Conservation (phyloP, 2,888 invertebrate genomes). For the Drosophila greeni region DNA sequence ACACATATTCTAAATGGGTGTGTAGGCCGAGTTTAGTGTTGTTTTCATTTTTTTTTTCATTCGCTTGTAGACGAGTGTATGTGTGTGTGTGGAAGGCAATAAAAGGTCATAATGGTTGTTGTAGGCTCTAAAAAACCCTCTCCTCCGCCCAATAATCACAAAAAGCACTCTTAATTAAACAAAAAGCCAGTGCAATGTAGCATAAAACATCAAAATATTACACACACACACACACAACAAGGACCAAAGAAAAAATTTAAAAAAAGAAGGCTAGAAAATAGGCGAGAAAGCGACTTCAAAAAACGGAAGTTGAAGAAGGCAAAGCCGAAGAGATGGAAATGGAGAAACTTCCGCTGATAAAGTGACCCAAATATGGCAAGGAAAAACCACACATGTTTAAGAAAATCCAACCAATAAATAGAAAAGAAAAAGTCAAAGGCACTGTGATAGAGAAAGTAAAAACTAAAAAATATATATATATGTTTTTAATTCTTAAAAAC, state of each 20-base stretch:
- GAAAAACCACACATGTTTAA: conserved; percentile 2
- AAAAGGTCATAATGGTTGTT: conserved; percentile 38
- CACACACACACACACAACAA: background rate
- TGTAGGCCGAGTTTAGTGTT: conserved; percentile 21
- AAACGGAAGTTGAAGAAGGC: conserved; percentile 8
- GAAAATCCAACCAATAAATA: conserved; percentile 11
- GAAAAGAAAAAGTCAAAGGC: background rate
- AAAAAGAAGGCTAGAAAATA: conserved; percentile 1
- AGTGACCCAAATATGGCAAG: conserved; percentile 35
- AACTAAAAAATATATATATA: background rate
- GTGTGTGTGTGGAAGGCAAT: conserved; percentile 23
- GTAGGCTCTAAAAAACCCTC: conserved; percentile 12
- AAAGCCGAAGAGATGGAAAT: conserved; percentile 16
- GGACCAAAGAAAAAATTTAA: conserved; percentile 1
- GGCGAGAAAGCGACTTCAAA: conserved; percentile 1
- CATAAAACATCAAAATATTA: conserved; percentile 2
- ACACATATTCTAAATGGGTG: conserved; percentile 27
- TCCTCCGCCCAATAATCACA: too few relatives aligned
- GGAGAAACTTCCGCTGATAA: conserved; percentile 26
- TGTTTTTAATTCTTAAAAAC: background rate
- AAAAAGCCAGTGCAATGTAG: conserved; percentile 5
- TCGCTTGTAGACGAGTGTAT: background rate
- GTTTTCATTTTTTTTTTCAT: conserved; percentile 20
- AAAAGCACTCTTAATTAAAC: conserved; percentile 19
- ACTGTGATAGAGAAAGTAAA: background rate